These are phyloP conservation scores for Phaetusa simplex DNA, from an alignment of 2,113 vertebrate species.

Conservation along the genomic window DNA sequence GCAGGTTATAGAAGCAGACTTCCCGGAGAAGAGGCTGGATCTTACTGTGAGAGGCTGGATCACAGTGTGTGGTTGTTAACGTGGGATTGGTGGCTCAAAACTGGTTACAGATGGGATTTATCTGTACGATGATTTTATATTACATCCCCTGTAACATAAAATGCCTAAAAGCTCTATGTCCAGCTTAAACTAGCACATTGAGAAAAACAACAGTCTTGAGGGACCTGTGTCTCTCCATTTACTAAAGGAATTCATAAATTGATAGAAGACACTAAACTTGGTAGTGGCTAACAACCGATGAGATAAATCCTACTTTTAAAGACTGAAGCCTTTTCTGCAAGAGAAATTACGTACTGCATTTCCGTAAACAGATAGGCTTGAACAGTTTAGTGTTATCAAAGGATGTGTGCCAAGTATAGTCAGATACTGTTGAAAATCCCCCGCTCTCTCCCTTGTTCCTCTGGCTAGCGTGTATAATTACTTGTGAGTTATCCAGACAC, in stretches of 20 bases:
- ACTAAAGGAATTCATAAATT: neutral
- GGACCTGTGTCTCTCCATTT: neutral
- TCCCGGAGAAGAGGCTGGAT: neutral
- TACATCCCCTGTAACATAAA: neutral
- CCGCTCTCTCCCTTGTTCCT: neutral
- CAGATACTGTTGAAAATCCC: neutral
- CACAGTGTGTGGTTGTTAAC: neutral
- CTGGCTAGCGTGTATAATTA: neutral
- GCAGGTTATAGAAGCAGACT: neutral
- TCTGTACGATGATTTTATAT: neutral
- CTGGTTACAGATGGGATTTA: neutral
- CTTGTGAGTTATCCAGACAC: neutral
- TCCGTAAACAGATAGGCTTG: neutral
- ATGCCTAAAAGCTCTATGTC: neutral
- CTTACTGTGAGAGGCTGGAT: neutral
- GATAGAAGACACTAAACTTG: neutral
- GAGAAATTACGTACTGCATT: neutral
- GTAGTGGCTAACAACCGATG: neutral
- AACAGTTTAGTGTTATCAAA: neutral
- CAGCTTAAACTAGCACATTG: neutral
- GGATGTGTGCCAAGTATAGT: neutral
- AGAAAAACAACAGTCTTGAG: neutral
- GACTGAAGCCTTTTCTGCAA: neutral
- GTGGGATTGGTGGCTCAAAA: neutral
- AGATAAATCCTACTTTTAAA: neutral